Base-by-base conservation (phyloP, 2,888 invertebrate genomes). In the Trissolcus japonicus region DNA sequence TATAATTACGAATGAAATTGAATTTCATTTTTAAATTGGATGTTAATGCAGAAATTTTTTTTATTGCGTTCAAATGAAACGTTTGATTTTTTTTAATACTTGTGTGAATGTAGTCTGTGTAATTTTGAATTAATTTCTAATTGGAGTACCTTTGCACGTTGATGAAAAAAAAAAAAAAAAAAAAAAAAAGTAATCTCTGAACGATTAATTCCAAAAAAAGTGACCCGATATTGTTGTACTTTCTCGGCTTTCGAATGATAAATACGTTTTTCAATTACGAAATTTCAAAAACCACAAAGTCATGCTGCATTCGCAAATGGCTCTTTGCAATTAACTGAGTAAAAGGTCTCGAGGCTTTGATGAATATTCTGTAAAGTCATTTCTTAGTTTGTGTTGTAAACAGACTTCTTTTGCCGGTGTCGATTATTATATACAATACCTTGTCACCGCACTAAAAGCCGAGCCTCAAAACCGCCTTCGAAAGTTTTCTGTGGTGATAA, bases 401-500 rank as follows among this genome's bases (percentile, higher is more conserved):
- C 35, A 11, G n/a, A 19, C 48, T n/a, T 6, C 51, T 63, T n/a
- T 41, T n/a, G 40, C 19, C 14, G 17, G 35, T 56, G 66, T 56
- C 50, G 56, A 35, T 66, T 50, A 60, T 60, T 68, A 35, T 54
- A 50, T 13, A 17, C 16, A 51, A 68, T 17, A 17, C 13, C 29
- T 53, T 25, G 46, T 50, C 21, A 17, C 41, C 25, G 48, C 48
- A 55, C 13, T 9, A 61, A 50, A 46, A n/a, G 14, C 55, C 61
- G 40, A 55, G 9, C 25, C 35, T 11, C 50, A 35, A 61, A 69
- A 21, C 41, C 48, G 50, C 56, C 21, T 54, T 17, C 48, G 50
- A 69, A 60, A 43, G 55, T 61, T 69, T 55, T 55, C 43, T 54
- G 11, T 46, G 61, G 61, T 69, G 61, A 69, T 69, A 69, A 69